Conservation (phyloP, 1,140 invertebrate genomes). For the Papilio aristodemus region DNA sequence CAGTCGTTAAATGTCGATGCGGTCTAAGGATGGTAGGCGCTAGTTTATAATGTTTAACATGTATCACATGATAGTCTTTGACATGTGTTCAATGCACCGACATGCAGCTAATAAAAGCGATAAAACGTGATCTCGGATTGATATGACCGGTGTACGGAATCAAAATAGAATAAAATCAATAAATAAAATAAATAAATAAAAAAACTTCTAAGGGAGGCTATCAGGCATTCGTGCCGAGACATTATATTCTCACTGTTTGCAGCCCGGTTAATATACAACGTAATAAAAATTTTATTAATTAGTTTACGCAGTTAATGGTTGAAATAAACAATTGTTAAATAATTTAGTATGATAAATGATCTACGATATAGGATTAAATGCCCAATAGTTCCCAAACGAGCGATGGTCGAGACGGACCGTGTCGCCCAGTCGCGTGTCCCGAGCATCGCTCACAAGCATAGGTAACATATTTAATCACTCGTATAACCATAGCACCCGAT, state of each 20-base stretch:
- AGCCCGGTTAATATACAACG: conserved; percentile 76
- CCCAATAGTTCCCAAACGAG: conserved; percentile 79
- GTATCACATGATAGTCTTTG: conserved; percentile 1
- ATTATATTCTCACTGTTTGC: conserved; percentile 57
- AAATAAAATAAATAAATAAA: conserved; percentile 52
- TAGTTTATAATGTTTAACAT: conserved; percentile 7
- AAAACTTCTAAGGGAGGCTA: conserved; percentile 64
- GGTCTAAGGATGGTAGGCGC: not conserved
- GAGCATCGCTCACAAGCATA: conserved; percentile 70
- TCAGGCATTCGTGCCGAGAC: conserved; percentile 79
- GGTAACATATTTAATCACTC: conserved; percentile 75
- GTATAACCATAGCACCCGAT: conserved; percentile 79
- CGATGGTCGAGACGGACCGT: conserved; percentile 57
- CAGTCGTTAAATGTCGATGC: not conserved
- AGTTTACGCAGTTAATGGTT: conserved; percentile 79
- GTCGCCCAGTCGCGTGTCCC: conserved; percentile 44
- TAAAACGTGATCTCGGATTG: conserved; percentile 73
- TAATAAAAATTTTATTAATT: conserved; percentile 63
- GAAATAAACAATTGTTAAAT: conserved; percentile 76
- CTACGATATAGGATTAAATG: conserved; percentile 80
- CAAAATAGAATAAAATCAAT: conserved; percentile 50
- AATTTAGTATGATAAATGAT: conserved; percentile 80
- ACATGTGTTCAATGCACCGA: conserved; percentile 47
- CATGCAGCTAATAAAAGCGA: conserved; percentile 74
- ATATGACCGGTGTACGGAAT: conserved; percentile 67